phyloP scores from a whole-genome alignment of 2,113 vertebrate species.

The Prochilodus magdalenae region DNA sequence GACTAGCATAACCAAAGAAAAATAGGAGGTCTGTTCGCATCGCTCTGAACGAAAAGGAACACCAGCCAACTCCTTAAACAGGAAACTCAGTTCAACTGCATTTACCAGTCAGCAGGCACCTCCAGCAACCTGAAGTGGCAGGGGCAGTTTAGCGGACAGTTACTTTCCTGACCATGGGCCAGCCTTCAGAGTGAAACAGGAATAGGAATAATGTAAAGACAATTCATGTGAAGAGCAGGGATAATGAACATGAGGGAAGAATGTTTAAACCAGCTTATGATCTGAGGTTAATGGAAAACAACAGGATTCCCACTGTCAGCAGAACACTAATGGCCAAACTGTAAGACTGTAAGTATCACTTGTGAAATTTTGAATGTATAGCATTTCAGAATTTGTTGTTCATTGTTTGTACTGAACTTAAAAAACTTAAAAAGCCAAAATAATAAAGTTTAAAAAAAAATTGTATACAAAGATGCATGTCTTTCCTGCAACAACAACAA shows the following conservation, averaged over 20 bases:
- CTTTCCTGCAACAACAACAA: no score
- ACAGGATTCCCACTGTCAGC: background rate
- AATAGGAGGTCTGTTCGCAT: background rate
- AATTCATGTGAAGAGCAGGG: background rate
- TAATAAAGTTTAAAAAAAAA: no score
- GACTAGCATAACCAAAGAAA: background rate
- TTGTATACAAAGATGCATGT: no score
- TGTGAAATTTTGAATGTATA: no score
- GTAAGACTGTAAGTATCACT: no score
- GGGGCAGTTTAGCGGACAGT: background rate
- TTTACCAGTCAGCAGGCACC: conserved; percentile 11
- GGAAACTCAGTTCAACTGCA: conserved; percentile 22
- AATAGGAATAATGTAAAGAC: conserved; percentile 21
- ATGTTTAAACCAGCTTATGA: background rate
- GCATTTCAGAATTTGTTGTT: no score
- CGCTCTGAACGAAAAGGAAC: conserved; percentile 29
- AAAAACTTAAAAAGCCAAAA: no score
- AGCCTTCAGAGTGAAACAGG: background rate
- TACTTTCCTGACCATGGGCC: conserved; percentile 20
- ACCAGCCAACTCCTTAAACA: conserved; percentile 32
- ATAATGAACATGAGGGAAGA: background rate
- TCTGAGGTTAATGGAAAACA: background rate
- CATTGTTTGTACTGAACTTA: no score
- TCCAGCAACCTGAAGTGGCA: background rate
- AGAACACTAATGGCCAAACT: background rate